Evolutionary conservation across 2,888 invertebrate genomes (phyloP), one percentile per base, ranked within the genome.

Genomic region (Falcaria lacertinaria): DNA sequence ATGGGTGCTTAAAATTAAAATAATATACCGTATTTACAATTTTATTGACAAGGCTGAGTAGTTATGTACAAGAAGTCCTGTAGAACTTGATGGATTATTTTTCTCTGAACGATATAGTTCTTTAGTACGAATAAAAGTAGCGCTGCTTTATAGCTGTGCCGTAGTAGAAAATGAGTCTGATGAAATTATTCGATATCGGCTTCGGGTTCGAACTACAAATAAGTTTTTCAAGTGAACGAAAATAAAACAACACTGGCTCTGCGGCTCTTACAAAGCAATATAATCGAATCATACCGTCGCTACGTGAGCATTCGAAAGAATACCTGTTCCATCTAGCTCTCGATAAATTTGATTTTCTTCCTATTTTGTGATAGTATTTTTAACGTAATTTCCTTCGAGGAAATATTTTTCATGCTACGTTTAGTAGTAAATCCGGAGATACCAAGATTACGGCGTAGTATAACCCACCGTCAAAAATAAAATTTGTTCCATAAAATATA

Each of bases 341-440:
- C 50, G 51, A 57, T 48, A 58, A 54, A 55, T 36, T 49, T 58
- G 53, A 47, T 40, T 49, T 57, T 50, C 47, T 45, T 42, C 40
- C 42, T 45, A 62, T 63, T 64, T 59, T 57, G 58, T 41, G 39
- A 52, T 60, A 54, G 51, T 53, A 57, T 60, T 58, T 56, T 52
- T 45, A 52, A 54, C 57, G 50, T 50, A 63, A 60, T 57, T 56
- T 57, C 57, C 41, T 47, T 51, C 41, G 42, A 45, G 43, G 40
- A 41, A 50, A 41, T n/a, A 43, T 33, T 45, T 52, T 55, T 55
- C 44, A 43, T 48, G n/a, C n/a, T n/a, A 45, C 52, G 47, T 54
- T 59, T 43, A 46, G 60, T 53, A 52, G 58, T 68, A 62, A 66
- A 63, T 64, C 50, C 48, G 41, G 35, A 57, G 54, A 64, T 60